Evolutionary conservation across 2,888 invertebrate species (phyloP), one percentile per base, ranked within the genome.

Genomic region (Hyppa rectilinea): DNA sequence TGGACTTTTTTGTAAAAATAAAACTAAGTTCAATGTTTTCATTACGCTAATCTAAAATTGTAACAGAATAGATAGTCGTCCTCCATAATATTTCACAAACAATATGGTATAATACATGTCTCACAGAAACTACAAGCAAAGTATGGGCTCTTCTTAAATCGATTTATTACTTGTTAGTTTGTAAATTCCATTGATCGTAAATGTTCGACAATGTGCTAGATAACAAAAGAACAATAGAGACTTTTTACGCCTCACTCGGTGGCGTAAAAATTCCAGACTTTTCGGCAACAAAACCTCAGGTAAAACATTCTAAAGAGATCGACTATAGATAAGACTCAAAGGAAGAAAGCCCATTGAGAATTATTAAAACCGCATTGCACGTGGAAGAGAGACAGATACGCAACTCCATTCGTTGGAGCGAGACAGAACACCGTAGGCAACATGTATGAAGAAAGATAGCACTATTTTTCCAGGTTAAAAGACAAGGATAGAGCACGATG

Each of bases 401-500:
- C 20, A 40, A 29, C 23, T 26, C 10, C 17, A 20, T 59, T 40
- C 14, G 31, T 10, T 23, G 36, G 49, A 83, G 60, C 34, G 72
- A 64, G 83, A 77, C 36, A 43, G 47, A 53, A 20, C 10, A 23
- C 17, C 10, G 47, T 23, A 62, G 45, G 12, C 60, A 43, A 49
- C 47, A 53, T 26, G 38, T 60, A 67, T 73, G 49, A 45, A 71
- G 47, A 14, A 75, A 74, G 69, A 80, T 29, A 58, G 67, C 40
- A 17, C 58, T 23, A 74, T 65, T 59, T 63, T 63, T 34, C 23
- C 50, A n/a, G 23, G 64, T 59, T 38, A 70, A 70, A 47, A 45
- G 67, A 84, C 68, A 82, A 78, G 73, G 84, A 85, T 65, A 53
- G 72, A 60, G 40, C 40, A 70, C 17, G 4, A 31, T 85, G 85